Evolutionary conservation across 2,888 invertebrate genomes (phyloP).

Genomic region (Neoitamus cyanurus): DNA sequence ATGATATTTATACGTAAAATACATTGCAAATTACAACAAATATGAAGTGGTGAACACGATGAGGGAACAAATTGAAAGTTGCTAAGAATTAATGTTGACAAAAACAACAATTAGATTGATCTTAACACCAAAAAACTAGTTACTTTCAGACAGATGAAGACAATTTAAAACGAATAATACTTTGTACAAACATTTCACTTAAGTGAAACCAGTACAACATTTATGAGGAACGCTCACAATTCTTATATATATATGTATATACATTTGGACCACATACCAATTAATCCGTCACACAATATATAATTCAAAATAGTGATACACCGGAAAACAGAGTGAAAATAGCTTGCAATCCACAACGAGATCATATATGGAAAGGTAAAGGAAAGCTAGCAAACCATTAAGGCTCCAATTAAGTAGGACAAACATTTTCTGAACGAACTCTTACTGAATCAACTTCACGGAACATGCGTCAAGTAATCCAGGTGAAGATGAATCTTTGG

Average conservation of each 20-base stretch:
- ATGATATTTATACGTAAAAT: neutral
- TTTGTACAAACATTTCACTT: neutral
- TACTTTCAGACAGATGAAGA: neutral
- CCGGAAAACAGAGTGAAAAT: constrained; percentile 35
- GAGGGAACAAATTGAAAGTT: neutral
- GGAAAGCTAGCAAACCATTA: constrained; percentile 43
- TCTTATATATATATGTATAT: neutral
- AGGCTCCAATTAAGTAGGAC: constrained; percentile 44
- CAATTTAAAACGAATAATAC: neutral
- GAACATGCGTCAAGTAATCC: constrained; percentile 51
- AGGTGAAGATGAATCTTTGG: constrained; percentile 47
- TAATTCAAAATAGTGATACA: constrained; percentile 13
- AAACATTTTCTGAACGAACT: constrained; percentile 36
- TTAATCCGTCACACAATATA: neutral
- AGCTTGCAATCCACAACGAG: constrained; percentile 25
- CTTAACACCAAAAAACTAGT: neutral
- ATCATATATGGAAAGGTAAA: constrained; percentile 23
- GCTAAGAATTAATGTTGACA: neutral
- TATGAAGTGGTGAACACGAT: neutral
- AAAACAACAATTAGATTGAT: neutral
- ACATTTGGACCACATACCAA: neutral
- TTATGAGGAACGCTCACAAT: neutral
- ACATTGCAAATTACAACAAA: neutral
- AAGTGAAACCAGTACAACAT: neutral
- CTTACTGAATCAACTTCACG: constrained; percentile 58